Conservation (phyloP, 2,797 vertebrate species). For the Crocidura indochinensis region DNA sequence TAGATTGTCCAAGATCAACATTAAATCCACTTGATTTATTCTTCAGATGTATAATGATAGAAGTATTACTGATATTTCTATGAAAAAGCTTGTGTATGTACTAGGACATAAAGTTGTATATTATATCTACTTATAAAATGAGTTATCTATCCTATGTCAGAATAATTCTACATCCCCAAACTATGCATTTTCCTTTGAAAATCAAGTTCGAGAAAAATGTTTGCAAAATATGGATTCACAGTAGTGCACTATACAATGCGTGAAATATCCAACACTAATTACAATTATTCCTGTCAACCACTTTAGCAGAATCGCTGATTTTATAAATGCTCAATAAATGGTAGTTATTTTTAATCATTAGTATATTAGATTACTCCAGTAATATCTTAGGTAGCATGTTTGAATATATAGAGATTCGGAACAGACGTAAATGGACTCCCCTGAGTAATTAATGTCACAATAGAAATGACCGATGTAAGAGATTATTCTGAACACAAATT, state of each 20-base stretch:
- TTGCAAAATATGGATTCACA: not conserved
- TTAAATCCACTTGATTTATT: conserved; percentile 84
- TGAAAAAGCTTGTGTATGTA: not conserved
- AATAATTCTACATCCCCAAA: not conserved
- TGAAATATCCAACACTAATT: not conserved
- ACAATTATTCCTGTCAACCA: conserved; percentile 11
- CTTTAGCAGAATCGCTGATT: conserved; percentile 11
- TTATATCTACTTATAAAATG: not conserved
- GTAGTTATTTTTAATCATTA: conserved; percentile 39
- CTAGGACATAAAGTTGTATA: no score
- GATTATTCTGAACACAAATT: not conserved
- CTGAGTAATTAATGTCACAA: not conserved
- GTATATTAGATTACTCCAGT: not conserved
- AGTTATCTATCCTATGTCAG: not conserved
- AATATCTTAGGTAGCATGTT: not conserved
- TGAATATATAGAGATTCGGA: not conserved
- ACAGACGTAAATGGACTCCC: not conserved
- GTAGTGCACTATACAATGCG: not conserved
- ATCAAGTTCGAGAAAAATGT: not conserved
- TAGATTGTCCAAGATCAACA: conserved; percentile 81
- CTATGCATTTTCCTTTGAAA: conserved; percentile 18
- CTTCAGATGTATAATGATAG: conserved; percentile 72
- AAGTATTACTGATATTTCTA: conserved; percentile 51
- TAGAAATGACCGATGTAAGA: not conserved
- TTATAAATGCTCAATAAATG: not conserved